Evolutionary conservation across 2,888 invertebrate species (phyloP), one percentile per base, ranked within the genome.

Genomic region (Choreutis nemorana): DNA sequence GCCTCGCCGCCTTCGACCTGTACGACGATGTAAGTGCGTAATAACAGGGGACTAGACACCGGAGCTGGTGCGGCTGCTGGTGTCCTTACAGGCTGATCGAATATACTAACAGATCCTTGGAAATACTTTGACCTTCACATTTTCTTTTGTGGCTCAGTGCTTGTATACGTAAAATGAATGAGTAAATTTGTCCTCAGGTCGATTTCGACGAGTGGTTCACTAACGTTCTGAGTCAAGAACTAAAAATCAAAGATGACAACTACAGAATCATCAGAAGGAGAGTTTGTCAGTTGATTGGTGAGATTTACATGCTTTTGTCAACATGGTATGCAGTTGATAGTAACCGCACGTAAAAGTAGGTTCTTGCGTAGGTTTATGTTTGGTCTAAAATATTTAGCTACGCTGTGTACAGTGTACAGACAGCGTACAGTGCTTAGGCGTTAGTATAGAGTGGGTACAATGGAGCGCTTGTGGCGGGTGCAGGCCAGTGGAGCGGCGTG

Each of bases 201-300:
- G 91, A 96, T 63, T 97, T 97, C 64, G 94, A 97, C 61, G 84
- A 88, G 44, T 97, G 96, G 96, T 91, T 97, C 47, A 85, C 86
- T 8, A 88, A 86, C 23, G 89, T 91, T 20, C 67, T 97, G 28
- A 82, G 89, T 30, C 84, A 86, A 50, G 96, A 97, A 62, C 66
- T 97, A 34, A 87, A 89, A 57, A 83, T 91, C 11, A 88, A 87
- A 51, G 89, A 89, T 39, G 86, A 87, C 36, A 91, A 91, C 55
- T 94, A 91, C 53, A 84, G 90, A 50, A 90, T 95, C 37, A 86
- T 95, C 26, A 82, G 94, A 29, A 82, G 93, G 39, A 80, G 94
- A 40, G 88, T 92, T n/a, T 90, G 90, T 36, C 91, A 91, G 83
- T 75, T 95, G 23, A 87, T 92, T 47, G 92, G 87, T 63, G 79